phyloP scores from a whole-genome alignment of 2,113 vertebrate genomes.

The Amia ocellicauda region DNA sequence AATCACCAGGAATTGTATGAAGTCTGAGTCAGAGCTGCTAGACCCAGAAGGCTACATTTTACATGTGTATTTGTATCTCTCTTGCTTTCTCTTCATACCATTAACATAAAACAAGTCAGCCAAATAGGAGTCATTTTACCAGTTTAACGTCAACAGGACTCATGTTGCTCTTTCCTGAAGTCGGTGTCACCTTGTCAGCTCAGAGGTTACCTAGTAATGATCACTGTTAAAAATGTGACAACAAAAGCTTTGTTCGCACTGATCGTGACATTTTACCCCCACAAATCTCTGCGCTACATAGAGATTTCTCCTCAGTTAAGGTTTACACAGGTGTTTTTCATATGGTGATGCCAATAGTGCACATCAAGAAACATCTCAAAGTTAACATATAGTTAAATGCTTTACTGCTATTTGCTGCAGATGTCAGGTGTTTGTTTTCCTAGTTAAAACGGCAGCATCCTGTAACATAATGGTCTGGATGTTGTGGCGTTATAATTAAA shows the following conservation, averaged over 20 bases:
- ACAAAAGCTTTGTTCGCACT: slow-evolving; percentile 30
- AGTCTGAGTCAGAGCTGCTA: no score
- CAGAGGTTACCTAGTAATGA: slow-evolving; percentile 12
- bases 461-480: neutral
- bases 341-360: slow-evolving; percentile 16
- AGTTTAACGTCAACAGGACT: slow-evolving; percentile 18
- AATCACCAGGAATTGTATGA: no score
- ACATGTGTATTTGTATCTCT: no score
- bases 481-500: neutral
- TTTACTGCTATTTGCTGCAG: neutral
- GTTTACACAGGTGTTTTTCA: slow-evolving; percentile 40
- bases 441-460: neutral
- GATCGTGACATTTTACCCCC: slow-evolving; percentile 8
- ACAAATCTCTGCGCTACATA: slow-evolving; percentile 1
- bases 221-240: slow-evolving; percentile 3
- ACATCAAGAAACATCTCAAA: slow-evolving; percentile 1
- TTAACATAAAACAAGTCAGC: neutral
- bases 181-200: slow-evolving; percentile 10
- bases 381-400: neutral
- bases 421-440: slow-evolving; percentile 19
- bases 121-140: slow-evolving; percentile 8
- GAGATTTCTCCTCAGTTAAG: neutral
- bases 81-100: neutral
- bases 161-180: slow-evolving; percentile 20
- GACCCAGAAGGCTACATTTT: no score